Conservation (phyloP, 1,140 invertebrate species). For the Rhopalosiphum maidis region DNA sequence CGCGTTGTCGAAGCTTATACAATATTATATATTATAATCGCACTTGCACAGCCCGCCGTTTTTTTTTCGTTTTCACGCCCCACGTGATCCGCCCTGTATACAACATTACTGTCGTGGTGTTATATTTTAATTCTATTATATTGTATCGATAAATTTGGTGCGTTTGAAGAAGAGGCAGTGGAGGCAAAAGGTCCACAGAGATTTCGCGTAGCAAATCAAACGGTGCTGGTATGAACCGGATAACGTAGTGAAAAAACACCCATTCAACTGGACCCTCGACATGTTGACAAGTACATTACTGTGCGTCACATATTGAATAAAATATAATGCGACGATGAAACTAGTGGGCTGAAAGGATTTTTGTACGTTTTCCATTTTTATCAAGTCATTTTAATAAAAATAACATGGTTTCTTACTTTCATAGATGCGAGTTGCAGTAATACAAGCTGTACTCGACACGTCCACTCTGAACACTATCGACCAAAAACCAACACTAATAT, state of each 20-base stretch:
- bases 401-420: not conserved
- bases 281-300: not conserved
- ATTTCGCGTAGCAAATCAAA: not conserved
- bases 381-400: not conserved
- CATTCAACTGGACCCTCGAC: not conserved
- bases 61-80: not conserved
- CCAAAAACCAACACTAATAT: not conserved
- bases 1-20: not conserved
- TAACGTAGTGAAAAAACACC: not conserved
- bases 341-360: not conserved
- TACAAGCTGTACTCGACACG: not conserved
- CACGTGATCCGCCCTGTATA: not conserved
- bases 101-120: not conserved
- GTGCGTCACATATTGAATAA: not conserved
- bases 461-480: not conserved
- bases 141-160: not conserved
- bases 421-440: not conserved
- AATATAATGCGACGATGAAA: not conserved
- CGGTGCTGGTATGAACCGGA: not conserved
- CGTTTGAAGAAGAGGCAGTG: not conserved
- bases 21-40: not conserved
- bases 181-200: not conserved
- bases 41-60: not conserved
- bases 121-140: not conserved
- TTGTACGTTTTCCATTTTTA: not conserved